phyloP scores from a whole-genome alignment of 37 sponge, comb jelly and placozoan species.

The Diacarnus erythraeanus region DNA sequence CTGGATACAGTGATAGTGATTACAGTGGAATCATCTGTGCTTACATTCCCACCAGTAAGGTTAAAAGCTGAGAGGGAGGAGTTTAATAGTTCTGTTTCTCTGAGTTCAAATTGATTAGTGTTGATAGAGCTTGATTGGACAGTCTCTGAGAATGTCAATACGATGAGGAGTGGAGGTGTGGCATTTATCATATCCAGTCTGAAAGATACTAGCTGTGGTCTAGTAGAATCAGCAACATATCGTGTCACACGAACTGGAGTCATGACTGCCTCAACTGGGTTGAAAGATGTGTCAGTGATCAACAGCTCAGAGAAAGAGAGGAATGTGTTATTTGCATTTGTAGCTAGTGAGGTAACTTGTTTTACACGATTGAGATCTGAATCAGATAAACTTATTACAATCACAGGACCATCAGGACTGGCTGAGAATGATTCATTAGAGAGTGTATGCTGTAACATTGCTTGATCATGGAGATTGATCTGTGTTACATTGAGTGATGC shows the following conservation, averaged over 20 bases:
- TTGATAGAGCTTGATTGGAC: conserved; percentile 54
- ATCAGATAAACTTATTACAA: conserved; percentile 58
- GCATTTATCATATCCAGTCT: conserved; percentile 75
- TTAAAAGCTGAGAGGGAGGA: neutral
- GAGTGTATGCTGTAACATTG: conserved; percentile 23
- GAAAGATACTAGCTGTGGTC: conserved; percentile 71
- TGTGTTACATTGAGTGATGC: conserved; percentile 62
- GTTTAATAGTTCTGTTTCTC: conserved; percentile 4
- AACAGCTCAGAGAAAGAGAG: conserved; percentile 33
- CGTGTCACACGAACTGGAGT: conserved; percentile 11
- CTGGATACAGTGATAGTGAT: conserved; percentile 68
- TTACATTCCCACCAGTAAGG: conserved; percentile 69
- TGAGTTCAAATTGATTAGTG: conserved; percentile 57
- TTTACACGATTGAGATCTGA: conserved; percentile 88
- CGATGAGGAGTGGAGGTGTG: conserved; percentile 80
- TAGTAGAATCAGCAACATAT: conserved; percentile 52
- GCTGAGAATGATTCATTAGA: conserved; percentile 31
- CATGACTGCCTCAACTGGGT: conserved; percentile 31
- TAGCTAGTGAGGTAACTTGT: conserved; percentile 59
- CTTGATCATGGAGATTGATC: conserved; percentile 45
- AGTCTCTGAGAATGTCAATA: conserved; percentile 89
- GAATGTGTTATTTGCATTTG: conserved; percentile 53
- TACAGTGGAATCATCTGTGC: conserved; percentile 66
- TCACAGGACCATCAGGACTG: conserved; percentile 64
- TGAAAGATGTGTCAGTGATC: conserved; percentile 71